Evolutionary conservation across 2,113 vertebrate species (phyloP), one percentile per base, ranked within the genome.

Genomic region (Camelus dromedarius): DNA sequence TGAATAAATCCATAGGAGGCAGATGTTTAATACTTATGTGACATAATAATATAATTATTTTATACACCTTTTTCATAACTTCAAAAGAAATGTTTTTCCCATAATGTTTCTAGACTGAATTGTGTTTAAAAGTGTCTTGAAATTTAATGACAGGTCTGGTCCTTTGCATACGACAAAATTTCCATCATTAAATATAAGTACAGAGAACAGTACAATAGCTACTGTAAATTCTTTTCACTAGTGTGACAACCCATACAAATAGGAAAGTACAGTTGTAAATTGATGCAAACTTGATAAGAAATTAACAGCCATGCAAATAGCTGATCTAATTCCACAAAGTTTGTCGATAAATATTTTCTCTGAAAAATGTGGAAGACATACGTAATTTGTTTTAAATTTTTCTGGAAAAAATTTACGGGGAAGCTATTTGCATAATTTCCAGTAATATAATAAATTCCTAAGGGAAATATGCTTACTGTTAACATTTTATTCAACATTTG

Each of bases 351-450:
- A 77, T 77, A 81, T 58, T 97, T 97, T 67, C 85, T 91, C 64
- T 84, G 73, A 72, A 94, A 96, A 96, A 94, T 93, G 48, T 94
- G 82, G 81, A 94, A 62, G 26, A 93, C 77, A 90, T 38, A 58
- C 38, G 46, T 66, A 96, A 83, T 66, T 72, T 69, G 38, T 73
- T 91, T 94, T 66, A 60, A 89, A 86, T 32, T 91, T 88, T 95
- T 75, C 22, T 93, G 19, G n/a, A 91, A 84, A 92, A 82, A 91
- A 24, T 69, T 73, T 83, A 69, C 38, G 42, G 13, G 42, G 54
- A 89, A 93, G 14, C 11, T 81, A 79, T 96, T 97, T 96, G 58
- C 87, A 92, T 91, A 96, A 82, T 93, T 97, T 97, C 81, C 80
- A 96, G 67, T 82, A 95, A 96, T 94, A 86, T 54, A 89, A 80